Base-by-base conservation (phyloP, 2,888 invertebrate species). In the Ametastegia equiseti region DNA sequence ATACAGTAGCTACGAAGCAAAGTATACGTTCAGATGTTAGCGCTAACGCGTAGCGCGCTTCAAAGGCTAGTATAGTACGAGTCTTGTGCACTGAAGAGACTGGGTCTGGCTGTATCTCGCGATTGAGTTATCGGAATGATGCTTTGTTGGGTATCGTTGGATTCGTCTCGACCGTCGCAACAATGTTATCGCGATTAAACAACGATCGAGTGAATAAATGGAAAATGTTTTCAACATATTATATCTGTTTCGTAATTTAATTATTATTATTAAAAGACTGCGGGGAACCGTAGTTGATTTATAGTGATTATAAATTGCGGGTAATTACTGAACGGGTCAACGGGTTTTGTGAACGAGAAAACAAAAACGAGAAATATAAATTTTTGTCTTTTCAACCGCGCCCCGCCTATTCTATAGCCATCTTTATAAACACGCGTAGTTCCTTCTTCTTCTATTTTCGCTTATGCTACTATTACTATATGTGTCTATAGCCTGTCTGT, bases 361-460 rank as follows among this genome's bases (percentile, higher is more conserved):
- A 47, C 11, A 13, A 54, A 54, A 54, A 1, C 6, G 11, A 23
- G 11, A 19, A 50, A 50, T n/a, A n/a, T n/a, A 50, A n/a, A 42
- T 2, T 7, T 42, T 9, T 42, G 1, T 11, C 11, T 42, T 23
- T 54, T 23, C 23, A 54, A 54, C 54, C 54, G 4, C 23, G 54
- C 11, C 54, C 54, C 54, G 54, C 54, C 54, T 23, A n/a, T n/a
- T n/a, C n/a, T 54, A 19, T 19, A 11, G 23, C 54, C 54, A 54
- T 54, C 23, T 19, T 54, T 54, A 54, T 54, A 54, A n/a, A n/a
- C n/a, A n/a, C n/a, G n/a, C n/a, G 54, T 54, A 23, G 19, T 9
- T 23, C 30, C 30, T 60, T 6, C 60, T 30, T 15, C 57, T 57
- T 83, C 81, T n/a, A 1, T 83, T 81, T 82, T 83, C 85, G 85